Conservation (phyloP, 2,888 invertebrate genomes). For the Scaptomyza parva region DNA sequence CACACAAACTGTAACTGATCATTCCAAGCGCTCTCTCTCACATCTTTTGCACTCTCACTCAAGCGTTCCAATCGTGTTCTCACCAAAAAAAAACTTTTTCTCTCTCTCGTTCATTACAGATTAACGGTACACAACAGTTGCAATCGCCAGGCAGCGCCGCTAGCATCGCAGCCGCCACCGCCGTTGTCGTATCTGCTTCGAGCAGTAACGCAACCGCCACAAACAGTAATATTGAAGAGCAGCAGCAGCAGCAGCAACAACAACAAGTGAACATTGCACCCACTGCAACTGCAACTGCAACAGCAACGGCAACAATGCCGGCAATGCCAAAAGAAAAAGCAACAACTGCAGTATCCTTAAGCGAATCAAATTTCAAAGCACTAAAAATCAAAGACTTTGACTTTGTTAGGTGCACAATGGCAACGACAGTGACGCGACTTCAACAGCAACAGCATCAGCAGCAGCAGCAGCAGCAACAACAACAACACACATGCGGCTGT, state of each 20-base stretch:
- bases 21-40: constrained; percentile 16
- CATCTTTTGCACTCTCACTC: constrained; percentile 6
- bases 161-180: constrained; percentile 57
- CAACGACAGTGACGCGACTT: constrained; percentile 52
- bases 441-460: constrained; percentile 48
- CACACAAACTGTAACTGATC: constrained; percentile 11
- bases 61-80: constrained; percentile 10
- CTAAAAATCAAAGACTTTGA: constrained; percentile 79
- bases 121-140: constrained; percentile 72
- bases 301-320: constrained; percentile 82
- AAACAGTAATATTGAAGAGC: constrained; percentile 45
- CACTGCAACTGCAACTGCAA: constrained; percentile 33
- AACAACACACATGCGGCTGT: constrained; percentile 56
- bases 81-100: constrained; percentile 9
- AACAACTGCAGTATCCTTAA: constrained; percentile 82
- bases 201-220: constrained; percentile 67
- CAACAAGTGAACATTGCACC: constrained; percentile 44
- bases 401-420: constrained; percentile 61
- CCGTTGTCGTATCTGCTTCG: constrained; percentile 64
- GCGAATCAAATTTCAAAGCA: constrained; percentile 81
- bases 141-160: constrained; percentile 66
- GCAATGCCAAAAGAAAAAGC: constrained; percentile 85
- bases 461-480: constrained; percentile 56
- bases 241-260: constrained; percentile 66
- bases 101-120: constrained; percentile 46